Evolutionary conservation across 2,113 vertebrate species (phyloP).

Genomic region (Phyllostomus discolor): DNA sequence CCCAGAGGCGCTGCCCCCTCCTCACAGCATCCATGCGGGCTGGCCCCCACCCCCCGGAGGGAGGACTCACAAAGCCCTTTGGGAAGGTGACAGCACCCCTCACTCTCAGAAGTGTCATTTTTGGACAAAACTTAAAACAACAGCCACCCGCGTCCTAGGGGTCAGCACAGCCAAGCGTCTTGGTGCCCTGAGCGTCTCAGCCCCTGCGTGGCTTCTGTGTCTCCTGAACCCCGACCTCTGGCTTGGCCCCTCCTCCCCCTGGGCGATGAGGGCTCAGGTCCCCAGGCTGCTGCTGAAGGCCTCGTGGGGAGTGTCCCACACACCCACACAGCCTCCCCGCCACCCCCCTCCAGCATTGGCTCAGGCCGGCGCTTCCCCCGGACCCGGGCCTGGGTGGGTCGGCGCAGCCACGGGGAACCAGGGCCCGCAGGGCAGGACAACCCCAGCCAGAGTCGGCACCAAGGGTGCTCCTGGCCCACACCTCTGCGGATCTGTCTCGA

Average conservation of each 20-base stretch:
- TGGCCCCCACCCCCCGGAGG: accelerated
- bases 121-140: neutral
- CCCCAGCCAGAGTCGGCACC: too few relatives aligned
- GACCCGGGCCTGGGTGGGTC: too few relatives aligned
- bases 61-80: accelerated
- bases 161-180: neutral
- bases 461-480: neutral
- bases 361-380: neutral
- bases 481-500: neutral
- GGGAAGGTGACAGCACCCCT: accelerated
- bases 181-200: accelerated
- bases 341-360: neutral
- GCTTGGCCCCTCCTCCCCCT: neutral
- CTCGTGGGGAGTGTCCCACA: neutral
- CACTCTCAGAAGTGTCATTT: neutral
- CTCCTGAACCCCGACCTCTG: too few relatives aligned
- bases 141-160: neutral
- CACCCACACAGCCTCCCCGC: too few relatives aligned
- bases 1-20: neutral
- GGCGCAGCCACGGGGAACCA: accelerated
- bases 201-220: too few relatives aligned
- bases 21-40: accelerated
- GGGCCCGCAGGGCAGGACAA: too few relatives aligned
- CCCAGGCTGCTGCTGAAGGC: neutral
- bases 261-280: neutral